A percentile compares a stretch with the other conserved stretches of the same genome.
These are phyloP conservation scores for Cordilura impudica DNA, from an alignment of 2,888 invertebrate genomes.

Conservation along the genomic window DNA sequence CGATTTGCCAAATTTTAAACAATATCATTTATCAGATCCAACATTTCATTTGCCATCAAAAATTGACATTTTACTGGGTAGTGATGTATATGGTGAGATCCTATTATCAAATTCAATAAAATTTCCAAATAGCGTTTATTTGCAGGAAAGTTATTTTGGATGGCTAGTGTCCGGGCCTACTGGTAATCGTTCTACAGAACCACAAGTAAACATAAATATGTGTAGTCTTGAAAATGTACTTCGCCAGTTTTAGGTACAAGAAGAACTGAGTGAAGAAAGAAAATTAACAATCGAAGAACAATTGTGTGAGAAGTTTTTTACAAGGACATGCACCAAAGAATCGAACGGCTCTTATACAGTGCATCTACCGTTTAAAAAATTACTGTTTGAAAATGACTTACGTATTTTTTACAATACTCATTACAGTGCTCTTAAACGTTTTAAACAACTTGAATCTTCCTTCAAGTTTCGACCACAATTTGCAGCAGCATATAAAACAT, in stretches of 20 bases:
- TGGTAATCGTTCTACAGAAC: no score
- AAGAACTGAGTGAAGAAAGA: slow-evolving; percentile 1
- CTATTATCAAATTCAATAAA: slow-evolving; percentile 14
- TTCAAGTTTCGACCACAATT: no score
- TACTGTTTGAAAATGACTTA: not conserved
- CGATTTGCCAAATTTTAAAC: not conserved
- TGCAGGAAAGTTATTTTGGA: slow-evolving; percentile 45
- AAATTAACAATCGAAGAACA: slow-evolving; percentile 13
- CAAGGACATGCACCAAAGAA: not conserved
- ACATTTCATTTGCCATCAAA: slow-evolving; percentile 16
- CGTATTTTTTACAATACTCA: slow-evolving; percentile 15
- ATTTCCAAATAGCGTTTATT: no score
- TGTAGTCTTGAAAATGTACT: slow-evolving; percentile 21
- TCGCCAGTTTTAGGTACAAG: slow-evolving; percentile 34
- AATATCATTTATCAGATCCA: slow-evolving; percentile 1
- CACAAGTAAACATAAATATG: no score
- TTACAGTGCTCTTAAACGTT: slow-evolving; percentile 13
- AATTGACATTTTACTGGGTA: slow-evolving; percentile 33
- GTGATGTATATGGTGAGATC: no score
- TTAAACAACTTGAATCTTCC: slow-evolving; percentile 30
- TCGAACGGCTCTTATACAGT: slow-evolving; percentile 11
- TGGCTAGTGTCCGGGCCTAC: slow-evolving; percentile 29
- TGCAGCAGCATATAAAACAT: no score
- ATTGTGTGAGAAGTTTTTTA: slow-evolving; percentile 33
- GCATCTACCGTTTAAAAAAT: slow-evolving; percentile 34